These are phyloP conservation scores for Eudorcas thomsonii DNA, from an alignment of 2,113 vertebrate species.

Conservation along the genomic window DNA sequence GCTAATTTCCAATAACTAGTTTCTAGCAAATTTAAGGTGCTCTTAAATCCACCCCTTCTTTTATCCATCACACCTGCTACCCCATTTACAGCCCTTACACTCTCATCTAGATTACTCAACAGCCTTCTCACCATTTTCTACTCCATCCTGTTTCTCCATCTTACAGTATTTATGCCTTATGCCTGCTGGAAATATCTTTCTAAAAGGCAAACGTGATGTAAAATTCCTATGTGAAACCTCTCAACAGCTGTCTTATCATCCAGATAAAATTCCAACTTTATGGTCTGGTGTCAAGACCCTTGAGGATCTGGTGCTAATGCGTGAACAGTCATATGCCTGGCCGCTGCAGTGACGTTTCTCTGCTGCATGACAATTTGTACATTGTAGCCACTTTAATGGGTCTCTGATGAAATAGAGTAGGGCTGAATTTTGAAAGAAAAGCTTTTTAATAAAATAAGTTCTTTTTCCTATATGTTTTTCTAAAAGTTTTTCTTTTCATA, in stretches of 20 bases:
- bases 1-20: neutral
- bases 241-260: neutral
- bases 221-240: neutral
- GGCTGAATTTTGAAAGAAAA: neutral
- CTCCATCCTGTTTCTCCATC: neutral
- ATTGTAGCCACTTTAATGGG: no score
- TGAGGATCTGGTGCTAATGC: neutral
- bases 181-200: neutral
- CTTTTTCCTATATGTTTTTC: neutral
- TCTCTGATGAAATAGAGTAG: neutral
- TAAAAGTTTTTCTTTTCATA: neutral
- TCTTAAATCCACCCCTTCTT: neutral
- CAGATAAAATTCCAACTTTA: neutral
- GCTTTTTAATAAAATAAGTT: neutral
- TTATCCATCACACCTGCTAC: neutral
- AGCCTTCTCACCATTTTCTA: neutral
- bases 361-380: neutral
- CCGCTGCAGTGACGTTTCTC: fast-evolving
- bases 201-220: neutral
- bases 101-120: neutral
- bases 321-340: fast-evolving
- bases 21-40: neutral
- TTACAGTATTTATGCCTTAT: no score
- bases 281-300: neutral
- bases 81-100: neutral